phyloP scores from a whole-genome alignment of 2,113 vertebrate genomes.

The Athene cunicularia region DNA sequence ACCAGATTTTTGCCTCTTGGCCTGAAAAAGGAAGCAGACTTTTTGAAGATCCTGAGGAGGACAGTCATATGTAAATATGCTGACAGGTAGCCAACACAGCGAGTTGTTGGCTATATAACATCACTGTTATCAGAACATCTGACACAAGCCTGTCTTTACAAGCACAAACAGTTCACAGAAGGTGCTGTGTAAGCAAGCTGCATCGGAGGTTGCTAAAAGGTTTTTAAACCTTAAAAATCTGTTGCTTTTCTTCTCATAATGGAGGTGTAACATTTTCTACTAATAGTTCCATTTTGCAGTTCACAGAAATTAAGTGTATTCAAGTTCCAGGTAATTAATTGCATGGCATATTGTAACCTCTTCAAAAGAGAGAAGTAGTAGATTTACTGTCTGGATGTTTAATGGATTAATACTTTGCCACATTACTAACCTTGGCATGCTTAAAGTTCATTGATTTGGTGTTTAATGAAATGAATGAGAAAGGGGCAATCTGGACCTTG shows the following conservation, averaged over 20 bases:
- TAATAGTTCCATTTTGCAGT: conserved; percentile 2
- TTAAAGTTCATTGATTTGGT: conserved; percentile 34
- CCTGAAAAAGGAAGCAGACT: neutral
- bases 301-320: conserved; percentile 14
- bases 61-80: rapidly evolving
- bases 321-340: conserved; percentile 27
- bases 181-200: neutral
- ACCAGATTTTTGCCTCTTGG: neutral
- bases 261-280: neutral
- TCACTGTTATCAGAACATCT: neutral
- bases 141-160: neutral
- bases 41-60: neutral
- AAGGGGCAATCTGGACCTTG: neutral
- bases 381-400: conserved; percentile 6
- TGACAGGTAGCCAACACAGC: neutral
- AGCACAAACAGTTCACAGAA: neutral
- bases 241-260: neutral
- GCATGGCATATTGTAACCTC: neutral
- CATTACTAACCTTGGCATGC: neutral
- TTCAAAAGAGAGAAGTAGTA: neutral
- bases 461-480: conserved; percentile 10
- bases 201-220: neutral
- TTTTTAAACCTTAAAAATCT: neutral
- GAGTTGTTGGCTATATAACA: neutral
- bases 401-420: conserved; percentile 33